Evolutionary conservation across 2,888 invertebrate species (phyloP).

Genomic region (Lottia gigantea): DNA sequence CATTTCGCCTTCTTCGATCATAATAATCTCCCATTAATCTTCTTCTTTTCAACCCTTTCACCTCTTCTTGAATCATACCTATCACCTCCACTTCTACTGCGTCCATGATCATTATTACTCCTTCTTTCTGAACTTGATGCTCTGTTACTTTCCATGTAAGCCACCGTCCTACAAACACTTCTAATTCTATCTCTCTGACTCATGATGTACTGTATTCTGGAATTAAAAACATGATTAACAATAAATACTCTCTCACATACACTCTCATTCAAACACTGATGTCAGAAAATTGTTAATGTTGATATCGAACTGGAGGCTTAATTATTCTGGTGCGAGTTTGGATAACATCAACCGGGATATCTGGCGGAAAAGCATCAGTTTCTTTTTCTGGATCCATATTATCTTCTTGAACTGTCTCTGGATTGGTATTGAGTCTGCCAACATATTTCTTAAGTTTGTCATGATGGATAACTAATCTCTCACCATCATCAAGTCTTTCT

Average conservation of each 20-base stretch:
- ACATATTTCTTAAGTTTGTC: neutral
- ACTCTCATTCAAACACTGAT: too few species aligned
- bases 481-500: neutral
- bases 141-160: too few species aligned
- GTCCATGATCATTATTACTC: neutral
- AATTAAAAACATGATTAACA: too few species aligned
- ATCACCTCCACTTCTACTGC: neutral
- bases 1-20: neutral
- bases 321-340: neutral
- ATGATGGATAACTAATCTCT: neutral
- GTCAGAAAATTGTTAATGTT: too few species aligned
- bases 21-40: neutral
- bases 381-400: neutral
- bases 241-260: too few species aligned
- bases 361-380: neutral
- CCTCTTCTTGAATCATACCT: neutral
- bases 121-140: neutral
- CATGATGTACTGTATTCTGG: too few species aligned
- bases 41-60: neutral
- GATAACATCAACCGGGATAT: neutral
- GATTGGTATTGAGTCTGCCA: too few species aligned
- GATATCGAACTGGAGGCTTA: neutral
- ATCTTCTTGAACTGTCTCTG: too few species aligned
- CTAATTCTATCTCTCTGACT: too few species aligned
- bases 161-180: too few species aligned